Percentiles rank a stretch among this genome's conserved stretches.
These are phyloP conservation scores for Ficedula albicollis DNA, from an alignment of 2,797 vertebrate genomes.

Conservation along the genomic window DNA sequence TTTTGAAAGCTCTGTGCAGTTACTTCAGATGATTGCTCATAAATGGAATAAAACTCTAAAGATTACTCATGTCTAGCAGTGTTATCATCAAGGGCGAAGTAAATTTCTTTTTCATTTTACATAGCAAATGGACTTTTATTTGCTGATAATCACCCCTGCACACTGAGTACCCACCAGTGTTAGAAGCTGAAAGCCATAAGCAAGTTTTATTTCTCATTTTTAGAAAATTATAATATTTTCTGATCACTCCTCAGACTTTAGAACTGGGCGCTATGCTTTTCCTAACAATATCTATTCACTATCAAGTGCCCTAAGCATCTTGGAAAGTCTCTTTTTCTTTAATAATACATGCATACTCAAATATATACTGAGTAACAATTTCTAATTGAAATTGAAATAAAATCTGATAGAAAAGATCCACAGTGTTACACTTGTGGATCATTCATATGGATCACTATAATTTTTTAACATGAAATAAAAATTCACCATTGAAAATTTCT, in stretches of 20 bases:
- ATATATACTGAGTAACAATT: not conserved
- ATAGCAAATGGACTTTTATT: conserved; percentile 45
- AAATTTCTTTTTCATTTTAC: not conserved
- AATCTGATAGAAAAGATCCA: not conserved
- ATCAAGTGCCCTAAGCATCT: not conserved
- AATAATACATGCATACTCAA: not conserved
- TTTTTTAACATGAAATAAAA: not conserved
- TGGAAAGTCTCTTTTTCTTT: not conserved
- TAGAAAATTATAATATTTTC: not conserved
- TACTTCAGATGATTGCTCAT: conserved; percentile 7
- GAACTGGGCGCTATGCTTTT: not conserved
- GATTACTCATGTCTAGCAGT: not conserved
- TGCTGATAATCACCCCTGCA: conserved; percentile 30
- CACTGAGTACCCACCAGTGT: not conserved
- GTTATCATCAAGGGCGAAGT: not conserved
- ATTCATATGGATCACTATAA: not conserved
- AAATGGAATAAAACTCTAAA: conserved; percentile 26
- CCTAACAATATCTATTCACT: not conserved
- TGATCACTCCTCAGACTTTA: not conserved
- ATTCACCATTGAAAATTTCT: not conserved
- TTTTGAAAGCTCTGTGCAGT: not conserved
- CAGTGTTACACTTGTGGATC: not conserved
- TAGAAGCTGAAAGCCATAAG: conserved; percentile 1
- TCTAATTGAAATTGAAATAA: not conserved
- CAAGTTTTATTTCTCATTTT: not conserved